These are phyloP conservation scores for Plagiodera versicolora DNA, from an alignment of 2,888 invertebrate species.

Conservation along the genomic window DNA sequence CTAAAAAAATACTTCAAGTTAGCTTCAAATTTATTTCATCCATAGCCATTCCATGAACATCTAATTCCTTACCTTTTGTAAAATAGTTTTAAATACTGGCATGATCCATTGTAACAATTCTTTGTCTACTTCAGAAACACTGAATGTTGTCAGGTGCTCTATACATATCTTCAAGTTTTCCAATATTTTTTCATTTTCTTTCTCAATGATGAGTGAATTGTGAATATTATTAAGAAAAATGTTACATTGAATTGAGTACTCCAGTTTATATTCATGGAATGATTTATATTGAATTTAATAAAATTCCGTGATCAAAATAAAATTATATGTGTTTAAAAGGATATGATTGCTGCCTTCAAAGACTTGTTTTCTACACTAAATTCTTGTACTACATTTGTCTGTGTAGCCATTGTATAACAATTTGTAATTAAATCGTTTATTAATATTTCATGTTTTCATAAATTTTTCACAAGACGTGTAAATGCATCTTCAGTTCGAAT, in stretches of 20 bases:
- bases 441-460: too few species aligned
- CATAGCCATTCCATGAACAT: not conserved
- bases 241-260: not conserved
- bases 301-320: not conserved
- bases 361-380: not conserved
- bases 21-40: too few species aligned
- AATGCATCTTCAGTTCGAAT: too few species aligned
- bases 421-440: not conserved
- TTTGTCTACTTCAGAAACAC: constrained; percentile 18
- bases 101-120: constrained; percentile 26
- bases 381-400: not conserved
- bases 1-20: constrained; percentile 18
- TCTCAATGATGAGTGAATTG: constrained; percentile 18
- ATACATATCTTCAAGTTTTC: constrained; percentile 19
- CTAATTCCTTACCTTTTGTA: constrained; percentile 22
- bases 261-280: too few species aligned
- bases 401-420: not conserved
- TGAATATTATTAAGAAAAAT: constrained; percentile 19
- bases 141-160: constrained; percentile 19
- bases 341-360: constrained; percentile 15
- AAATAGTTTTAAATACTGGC: constrained; percentile 19
- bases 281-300: too few species aligned
- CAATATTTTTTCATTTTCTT: constrained; percentile 5
- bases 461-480: too few species aligned
- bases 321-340: constrained; percentile 17